phyloP scores from a whole-genome alignment of 1,140 invertebrate species.

The Drosophila suzukii region DNA sequence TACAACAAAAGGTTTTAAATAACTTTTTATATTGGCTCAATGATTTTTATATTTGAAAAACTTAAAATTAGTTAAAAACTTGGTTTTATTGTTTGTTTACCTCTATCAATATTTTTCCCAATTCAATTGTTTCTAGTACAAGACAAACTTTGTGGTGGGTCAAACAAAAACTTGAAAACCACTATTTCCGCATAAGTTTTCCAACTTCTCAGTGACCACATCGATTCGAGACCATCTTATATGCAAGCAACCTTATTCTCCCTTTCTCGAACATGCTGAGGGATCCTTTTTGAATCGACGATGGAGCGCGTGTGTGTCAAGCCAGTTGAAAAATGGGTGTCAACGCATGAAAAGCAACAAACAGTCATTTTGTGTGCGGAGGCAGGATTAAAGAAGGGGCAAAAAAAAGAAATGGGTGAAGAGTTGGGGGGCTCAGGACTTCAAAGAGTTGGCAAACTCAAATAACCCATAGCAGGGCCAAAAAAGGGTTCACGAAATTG shows the following conservation, averaged over 20 bases:
- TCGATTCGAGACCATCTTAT: neutral
- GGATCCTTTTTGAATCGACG: conserved; percentile 13
- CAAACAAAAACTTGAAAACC: neutral
- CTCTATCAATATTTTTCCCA: neutral
- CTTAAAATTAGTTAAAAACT: too few species aligned
- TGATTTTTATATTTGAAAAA: too few species aligned
- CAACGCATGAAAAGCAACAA: conserved; percentile 77
- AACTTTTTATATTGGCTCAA: too few species aligned
- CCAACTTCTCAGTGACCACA: neutral
- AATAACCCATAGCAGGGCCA: conserved; percentile 42
- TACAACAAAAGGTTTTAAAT: too few species aligned
- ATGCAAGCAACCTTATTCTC: conserved; percentile 1
- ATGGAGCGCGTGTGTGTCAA: conserved; percentile 30
- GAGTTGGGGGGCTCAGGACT: conserved; percentile 13
- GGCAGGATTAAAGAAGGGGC: conserved; percentile 29
- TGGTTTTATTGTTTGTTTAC: too few species aligned
- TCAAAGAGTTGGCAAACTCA: conserved; percentile 56
- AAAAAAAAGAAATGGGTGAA: conserved; percentile 1
- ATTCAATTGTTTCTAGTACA: neutral
- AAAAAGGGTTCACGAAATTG: conserved; percentile 75
- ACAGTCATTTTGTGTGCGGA: conserved; percentile 65
- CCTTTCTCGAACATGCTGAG: neutral
- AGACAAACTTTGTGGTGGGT: neutral
- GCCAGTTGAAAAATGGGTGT: conserved; percentile 69
- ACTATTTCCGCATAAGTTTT: neutral